Conservation (phyloP, 2,113 vertebrate genomes). For the Pungitius pungitius region DNA sequence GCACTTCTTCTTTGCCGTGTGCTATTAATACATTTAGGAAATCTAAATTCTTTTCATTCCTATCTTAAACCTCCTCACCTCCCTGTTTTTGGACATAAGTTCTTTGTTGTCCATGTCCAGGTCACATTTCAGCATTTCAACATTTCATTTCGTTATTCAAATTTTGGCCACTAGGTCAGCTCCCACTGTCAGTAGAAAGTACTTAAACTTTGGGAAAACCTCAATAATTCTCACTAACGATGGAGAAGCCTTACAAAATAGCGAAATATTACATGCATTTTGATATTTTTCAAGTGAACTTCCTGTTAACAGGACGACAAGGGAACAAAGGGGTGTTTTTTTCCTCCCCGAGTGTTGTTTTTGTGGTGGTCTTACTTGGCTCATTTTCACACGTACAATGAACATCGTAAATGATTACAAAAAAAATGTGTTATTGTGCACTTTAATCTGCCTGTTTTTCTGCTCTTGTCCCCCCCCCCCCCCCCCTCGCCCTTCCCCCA, state of each 20-base stretch:
- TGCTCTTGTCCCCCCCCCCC: conserved; percentile 42
- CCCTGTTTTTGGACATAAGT: conserved; percentile 7
- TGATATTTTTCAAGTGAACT: neutral
- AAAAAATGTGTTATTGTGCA: conserved; percentile 52
- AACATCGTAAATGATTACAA: conserved; percentile 43
- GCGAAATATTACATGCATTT: neutral
- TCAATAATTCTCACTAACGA: neutral
- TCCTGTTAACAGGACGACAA: neutral
- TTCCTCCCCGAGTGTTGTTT: conserved; percentile 37
- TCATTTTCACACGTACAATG: conserved; percentile 37
- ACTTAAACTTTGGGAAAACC: neutral
- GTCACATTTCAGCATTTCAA: conserved; percentile 2
- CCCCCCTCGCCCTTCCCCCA: conserved; percentile 44
- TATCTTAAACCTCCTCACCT: conserved; percentile 23
- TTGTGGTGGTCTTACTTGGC: conserved; percentile 1
- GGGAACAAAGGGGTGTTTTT: conserved; percentile 30
- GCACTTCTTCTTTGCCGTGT: conserved; percentile 43
- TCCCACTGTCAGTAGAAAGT: neutral
- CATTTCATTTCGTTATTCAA: neutral
- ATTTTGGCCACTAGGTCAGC: neutral
- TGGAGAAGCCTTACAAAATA: neutral
- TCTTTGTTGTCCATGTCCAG: neutral
- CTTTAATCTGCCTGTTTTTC: conserved; percentile 72
- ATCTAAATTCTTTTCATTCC: conserved; percentile 61
- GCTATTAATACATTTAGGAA: conserved; percentile 66